phyloP scores from a whole-genome alignment of 2,888 invertebrate genomes.

The Brenthis ino region DNA sequence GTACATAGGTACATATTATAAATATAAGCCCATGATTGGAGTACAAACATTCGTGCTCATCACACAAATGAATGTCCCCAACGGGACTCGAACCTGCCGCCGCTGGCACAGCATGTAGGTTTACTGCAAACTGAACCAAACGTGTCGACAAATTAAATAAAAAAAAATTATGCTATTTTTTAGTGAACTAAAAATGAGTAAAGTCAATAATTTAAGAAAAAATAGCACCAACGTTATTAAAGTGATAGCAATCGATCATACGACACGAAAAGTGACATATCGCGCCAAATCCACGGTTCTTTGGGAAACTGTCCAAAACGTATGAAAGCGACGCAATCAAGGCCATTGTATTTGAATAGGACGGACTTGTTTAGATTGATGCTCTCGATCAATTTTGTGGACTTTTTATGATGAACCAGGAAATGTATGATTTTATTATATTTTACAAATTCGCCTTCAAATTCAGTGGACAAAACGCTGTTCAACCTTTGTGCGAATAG shows the following conservation, averaged over 20 bases:
- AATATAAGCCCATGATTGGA: no score
- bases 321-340: slow-evolving; percentile 63
- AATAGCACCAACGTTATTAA: background rate
- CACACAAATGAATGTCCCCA: no score
- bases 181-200: no score
- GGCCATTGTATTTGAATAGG: slow-evolving; percentile 59
- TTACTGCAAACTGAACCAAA: no score
- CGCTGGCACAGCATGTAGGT: no score
- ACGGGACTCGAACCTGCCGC: no score
- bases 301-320: slow-evolving; percentile 54
- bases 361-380: slow-evolving; percentile 71
- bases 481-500: slow-evolving; percentile 3
- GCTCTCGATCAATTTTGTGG: slow-evolving; percentile 63
- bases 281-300: slow-evolving; percentile 58
- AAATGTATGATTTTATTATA: slow-evolving; percentile 44
- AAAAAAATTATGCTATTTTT: no score
- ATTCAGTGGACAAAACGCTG: slow-evolving; percentile 7
- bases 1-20: no score
- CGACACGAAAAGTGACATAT: slow-evolving; percentile 59
- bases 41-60: no score
- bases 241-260: slow-evolving; percentile 58
- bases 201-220: background rate
- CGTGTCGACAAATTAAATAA: no score
- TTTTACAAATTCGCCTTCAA: slow-evolving; percentile 40
- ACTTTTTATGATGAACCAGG: slow-evolving; percentile 52